phyloP scores from a whole-genome alignment of 2,888 invertebrate genomes.

The Escarpia spicata region DNA sequence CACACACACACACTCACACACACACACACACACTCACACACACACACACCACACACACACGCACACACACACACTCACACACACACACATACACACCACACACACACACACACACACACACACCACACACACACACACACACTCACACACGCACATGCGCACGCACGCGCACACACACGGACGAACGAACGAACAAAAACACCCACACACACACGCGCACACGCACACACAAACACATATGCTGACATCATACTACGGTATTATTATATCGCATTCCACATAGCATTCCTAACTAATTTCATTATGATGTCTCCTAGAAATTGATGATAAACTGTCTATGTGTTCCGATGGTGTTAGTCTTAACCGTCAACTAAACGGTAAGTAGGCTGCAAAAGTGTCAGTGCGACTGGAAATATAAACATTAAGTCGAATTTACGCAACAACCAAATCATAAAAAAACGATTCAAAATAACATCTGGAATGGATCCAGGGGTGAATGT shows the following conservation, averaged over 20 bases:
- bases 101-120: not conserved
- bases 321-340: not conserved
- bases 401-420: not conserved
- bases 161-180: no score
- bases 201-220: not conserved
- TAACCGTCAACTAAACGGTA: not conserved
- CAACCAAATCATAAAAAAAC: not conserved
- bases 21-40: not conserved
- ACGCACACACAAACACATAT: not conserved
- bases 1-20: not conserved
- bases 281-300: not conserved
- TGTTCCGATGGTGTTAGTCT: not conserved
- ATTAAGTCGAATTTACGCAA: not conserved
- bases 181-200: no score
- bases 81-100: not conserved
- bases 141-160: no score
- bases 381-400: not conserved
- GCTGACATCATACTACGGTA: not conserved
- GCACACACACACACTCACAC: not conserved
- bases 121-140: not conserved
- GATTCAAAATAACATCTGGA: not conserved
- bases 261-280: not conserved
- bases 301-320: not conserved
- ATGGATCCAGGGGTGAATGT: no score
- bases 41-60: not conserved